phyloP scores from a whole-genome alignment of 1,140 invertebrate species.

The Ostrea edulis region DNA sequence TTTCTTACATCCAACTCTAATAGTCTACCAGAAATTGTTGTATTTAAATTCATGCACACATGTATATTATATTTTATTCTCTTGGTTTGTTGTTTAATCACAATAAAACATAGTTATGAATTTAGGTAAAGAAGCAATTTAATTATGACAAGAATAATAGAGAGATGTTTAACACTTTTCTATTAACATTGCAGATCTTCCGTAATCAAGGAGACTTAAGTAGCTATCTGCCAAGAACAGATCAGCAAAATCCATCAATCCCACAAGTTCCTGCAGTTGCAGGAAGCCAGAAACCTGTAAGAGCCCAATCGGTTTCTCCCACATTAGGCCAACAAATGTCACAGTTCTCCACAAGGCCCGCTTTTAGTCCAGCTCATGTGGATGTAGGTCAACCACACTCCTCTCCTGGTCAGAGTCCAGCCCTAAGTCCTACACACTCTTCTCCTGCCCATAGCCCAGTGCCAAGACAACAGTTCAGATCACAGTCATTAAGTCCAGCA shows the following conservation, averaged over 20 bases:
- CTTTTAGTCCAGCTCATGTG: slow-evolving; percentile 11
- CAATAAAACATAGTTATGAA: too few species aligned
- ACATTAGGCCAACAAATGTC: background rate
- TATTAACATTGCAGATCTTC: slow-evolving; percentile 6
- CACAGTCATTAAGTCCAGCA: background rate
- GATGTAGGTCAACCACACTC: background rate
- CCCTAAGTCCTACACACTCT: background rate
- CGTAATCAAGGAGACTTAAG: slow-evolving; percentile 9
- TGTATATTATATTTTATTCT: too few species aligned
- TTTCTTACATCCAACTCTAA: too few species aligned
- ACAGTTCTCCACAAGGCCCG: background rate
- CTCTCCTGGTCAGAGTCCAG: background rate
- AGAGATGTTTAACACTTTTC: background rate
- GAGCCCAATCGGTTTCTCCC: background rate
- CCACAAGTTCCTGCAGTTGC: slow-evolving; percentile 18
- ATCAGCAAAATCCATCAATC: slow-evolving; percentile 12
- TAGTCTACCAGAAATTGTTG: too few species aligned
- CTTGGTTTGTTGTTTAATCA: too few species aligned
- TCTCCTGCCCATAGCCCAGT: slow-evolving; percentile 20
- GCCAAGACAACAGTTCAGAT: background rate
- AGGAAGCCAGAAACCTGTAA: background rate
- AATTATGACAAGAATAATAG: too few species aligned
- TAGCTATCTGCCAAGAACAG: background rate
- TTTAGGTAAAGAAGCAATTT: too few species aligned
- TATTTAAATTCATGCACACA: too few species aligned